Base-by-base conservation (phyloP, 2,888 invertebrate genomes). In the Mythimna albipuncta region DNA sequence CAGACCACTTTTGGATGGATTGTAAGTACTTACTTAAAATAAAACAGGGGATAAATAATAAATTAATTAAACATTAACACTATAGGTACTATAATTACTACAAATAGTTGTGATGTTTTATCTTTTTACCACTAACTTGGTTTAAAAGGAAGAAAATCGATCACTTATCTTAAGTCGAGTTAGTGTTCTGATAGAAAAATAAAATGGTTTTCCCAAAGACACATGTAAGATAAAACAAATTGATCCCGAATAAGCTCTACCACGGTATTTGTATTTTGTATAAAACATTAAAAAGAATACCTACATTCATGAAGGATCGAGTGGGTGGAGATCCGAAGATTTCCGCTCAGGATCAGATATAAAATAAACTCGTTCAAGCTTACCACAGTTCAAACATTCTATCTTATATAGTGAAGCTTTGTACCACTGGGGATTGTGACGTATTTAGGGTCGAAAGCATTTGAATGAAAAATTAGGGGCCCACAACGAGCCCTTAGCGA, bases 281-380 rank as follows among this genome's bases (percentile, higher is more conserved):
- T 52, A 44, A 64, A 79, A 73, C 32, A 64, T 57, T 65, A 79
- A 50, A 58, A 79, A 62, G 38, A 7, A 41, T 32, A 32, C 32
- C 32, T 32, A 3, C 32, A 65, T 35, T 26, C 26, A 62, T 10
- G 4, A 50, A 38, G 47, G 13, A 4, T 38, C 44, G 44, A 0
- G 4, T 58, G 13, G 7, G 41, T 35, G 0, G 41, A 61, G n/a
- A 47, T 63, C 4, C n/a, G 21, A 63, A 58, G 62, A 62, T 63
- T 65, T 65, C 35, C 58, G 64, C 44, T 78, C 50, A 59, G 55
- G 58, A 57, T 58, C 62, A 55, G 65, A 79, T 69, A 65, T 62
- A 75, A 78, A 74, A 78, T 79, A 79, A 78, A 79, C 58, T 75
- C 69, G 74, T 58, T 69, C 32, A 55, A 50, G 54, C 68, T 63